Evolutionary conservation across 2,888 invertebrate genomes (phyloP).

Genomic region (Meandrusa payeni): DNA sequence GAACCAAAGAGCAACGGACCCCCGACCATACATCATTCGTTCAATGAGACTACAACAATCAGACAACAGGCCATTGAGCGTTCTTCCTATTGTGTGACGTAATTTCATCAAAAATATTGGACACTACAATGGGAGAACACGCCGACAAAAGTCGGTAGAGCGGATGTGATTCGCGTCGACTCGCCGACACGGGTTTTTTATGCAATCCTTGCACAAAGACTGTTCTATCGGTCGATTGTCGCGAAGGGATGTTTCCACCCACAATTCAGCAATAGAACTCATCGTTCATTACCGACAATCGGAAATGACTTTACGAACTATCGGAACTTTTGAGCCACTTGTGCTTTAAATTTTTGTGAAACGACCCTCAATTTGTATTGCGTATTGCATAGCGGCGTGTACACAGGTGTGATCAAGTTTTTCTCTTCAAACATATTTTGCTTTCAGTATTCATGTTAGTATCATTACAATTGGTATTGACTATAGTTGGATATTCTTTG

Average conservation of each 20-base stretch:
- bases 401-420: constrained; percentile 54
- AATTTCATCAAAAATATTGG: constrained; percentile 79
- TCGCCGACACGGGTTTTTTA: constrained; percentile 64
- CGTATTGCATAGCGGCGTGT: constrained; percentile 36
- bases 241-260: constrained; percentile 79
- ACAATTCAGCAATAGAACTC: constrained; percentile 64
- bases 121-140: constrained; percentile 57
- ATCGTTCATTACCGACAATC: constrained; percentile 74
- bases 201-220: constrained; percentile 59
- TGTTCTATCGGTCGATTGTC: constrained; percentile 49
- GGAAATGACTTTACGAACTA: constrained; percentile 66
- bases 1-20: constrained; percentile 47
- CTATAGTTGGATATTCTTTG: too few species aligned
- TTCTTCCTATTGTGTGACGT: constrained; percentile 66
- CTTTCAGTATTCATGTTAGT: constrained; percentile 16
- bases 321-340: constrained; percentile 69
- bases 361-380: constrained; percentile 39
- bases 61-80: constrained; percentile 71
- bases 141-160: constrained; percentile 78
- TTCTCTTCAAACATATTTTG: constrained; percentile 24
- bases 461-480: constrained; percentile 18
- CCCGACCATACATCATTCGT: constrained; percentile 65
- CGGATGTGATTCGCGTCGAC: constrained; percentile 77
- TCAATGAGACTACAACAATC: constrained; percentile 75
- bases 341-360: constrained; percentile 43